Base-by-base conservation (phyloP, 2,113 vertebrate genomes). In the Pampusana beccarii region DNA sequence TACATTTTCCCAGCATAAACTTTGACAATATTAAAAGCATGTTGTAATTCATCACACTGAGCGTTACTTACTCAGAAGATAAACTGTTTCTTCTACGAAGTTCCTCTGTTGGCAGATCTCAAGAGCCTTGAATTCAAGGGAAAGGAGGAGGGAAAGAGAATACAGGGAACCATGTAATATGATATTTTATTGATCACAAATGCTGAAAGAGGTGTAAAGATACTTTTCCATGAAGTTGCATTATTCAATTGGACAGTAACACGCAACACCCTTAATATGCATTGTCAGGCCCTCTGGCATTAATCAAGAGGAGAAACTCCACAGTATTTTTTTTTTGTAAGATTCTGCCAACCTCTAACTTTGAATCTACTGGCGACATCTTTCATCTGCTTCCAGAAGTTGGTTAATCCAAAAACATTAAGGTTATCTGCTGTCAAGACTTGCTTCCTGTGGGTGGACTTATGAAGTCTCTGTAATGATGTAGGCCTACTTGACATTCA, bases 41-140 rank as follows among this genome's bases (percentile, higher is more conserved):
- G 10, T 29, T 86, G 31, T 14, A 72, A 84, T 81, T 93, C 46
- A 82, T 74, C 58, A 91, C 24, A 73, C 26, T 12, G 4, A 85
- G 34, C 19, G n/a, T 16, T 96, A 99, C 99, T 99, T 98, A 99
- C 99, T 99, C 93, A 99, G 98, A 95, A 99, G 98, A 97, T 99
- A 99, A 80, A 99, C 99, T 0, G 99, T 99, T 92, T 99, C 99
- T 97, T 99, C 99, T 48, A 99, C 99, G 95, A 99, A 99, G 97
- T 99, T 99, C 93, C 99, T 99, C 98, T 99, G 98, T 78, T 99
- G 99, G 96, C 99, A 99, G 95, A 99, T 99, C 97, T 99, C 99
- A 80, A 99, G 98, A 96, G 99, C 99, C 99, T 99, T 97, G 71
- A 87, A 93, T 92, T 67, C 87, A 92, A 95, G 53, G 29, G 92